phyloP scores from a whole-genome alignment of 2,888 invertebrate species.

The Cepaea hortensis region DNA sequence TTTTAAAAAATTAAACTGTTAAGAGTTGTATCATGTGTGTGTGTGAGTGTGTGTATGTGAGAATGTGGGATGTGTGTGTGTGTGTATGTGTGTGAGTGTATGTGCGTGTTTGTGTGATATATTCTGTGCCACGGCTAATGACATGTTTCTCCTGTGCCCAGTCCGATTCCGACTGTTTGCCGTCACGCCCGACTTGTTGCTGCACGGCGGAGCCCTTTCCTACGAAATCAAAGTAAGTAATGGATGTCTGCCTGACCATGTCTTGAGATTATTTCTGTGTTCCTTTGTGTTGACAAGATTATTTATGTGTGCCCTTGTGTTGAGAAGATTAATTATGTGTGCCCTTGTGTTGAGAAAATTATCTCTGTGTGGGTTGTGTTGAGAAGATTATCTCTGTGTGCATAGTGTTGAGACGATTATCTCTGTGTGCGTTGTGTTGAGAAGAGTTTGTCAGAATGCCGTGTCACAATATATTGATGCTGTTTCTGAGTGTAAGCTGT shows the following conservation, averaged over 20 bases:
- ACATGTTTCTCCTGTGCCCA: slow-evolving; percentile 50
- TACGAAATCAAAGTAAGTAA: slow-evolving; percentile 82
- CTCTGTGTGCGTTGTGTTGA: neutral
- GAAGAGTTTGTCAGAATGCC: too few relatives aligned
- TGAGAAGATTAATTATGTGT: neutral
- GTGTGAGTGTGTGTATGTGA: too few relatives aligned
- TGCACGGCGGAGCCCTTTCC: slow-evolving; percentile 81
- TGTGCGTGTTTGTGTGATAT: too few relatives aligned
- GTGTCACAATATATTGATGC: too few relatives aligned
- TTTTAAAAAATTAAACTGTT: too few relatives aligned
- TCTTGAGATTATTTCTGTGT: neutral
- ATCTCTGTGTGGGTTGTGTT: neutral
- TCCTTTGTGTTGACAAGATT: neutral
- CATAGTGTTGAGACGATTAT: neutral
- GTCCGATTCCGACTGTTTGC: slow-evolving; percentile 89
- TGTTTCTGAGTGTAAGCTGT: too few relatives aligned
- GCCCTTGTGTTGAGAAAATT: neutral
- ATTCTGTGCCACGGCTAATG: neutral
- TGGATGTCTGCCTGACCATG: neutral
- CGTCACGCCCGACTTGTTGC: slow-evolving; percentile 85
- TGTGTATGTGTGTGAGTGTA: too few relatives aligned
- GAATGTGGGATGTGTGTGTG: too few relatives aligned
- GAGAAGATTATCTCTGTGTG: neutral
- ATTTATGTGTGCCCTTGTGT: neutral
- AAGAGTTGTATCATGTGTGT: too few relatives aligned